These are phyloP conservation scores for Busseola fusca DNA, from an alignment of 2,888 invertebrate species.

Conservation along the genomic window DNA sequence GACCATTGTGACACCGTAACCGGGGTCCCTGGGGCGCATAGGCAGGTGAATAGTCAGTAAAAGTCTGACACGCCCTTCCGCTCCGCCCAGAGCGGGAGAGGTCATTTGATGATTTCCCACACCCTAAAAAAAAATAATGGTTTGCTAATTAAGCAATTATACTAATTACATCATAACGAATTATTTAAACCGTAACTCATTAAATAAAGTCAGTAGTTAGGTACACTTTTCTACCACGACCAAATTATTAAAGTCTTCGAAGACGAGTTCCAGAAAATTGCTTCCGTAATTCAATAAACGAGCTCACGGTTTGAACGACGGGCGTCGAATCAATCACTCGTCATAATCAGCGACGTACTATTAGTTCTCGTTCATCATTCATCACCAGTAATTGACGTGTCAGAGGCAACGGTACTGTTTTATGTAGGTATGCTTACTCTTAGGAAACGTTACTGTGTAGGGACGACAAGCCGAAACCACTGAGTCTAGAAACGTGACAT, in stretches of 20 bases:
- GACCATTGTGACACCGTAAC: no score
- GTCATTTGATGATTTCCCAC: no score
- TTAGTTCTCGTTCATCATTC: conserved; percentile 52
- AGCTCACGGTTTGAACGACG: conserved; percentile 24
- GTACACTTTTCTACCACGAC: not conserved
- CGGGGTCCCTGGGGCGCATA: no score
- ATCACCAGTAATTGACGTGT: conserved; percentile 60
- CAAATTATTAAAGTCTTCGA: not conserved
- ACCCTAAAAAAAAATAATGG: no score
- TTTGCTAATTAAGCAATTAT: not conserved
- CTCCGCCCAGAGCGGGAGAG: no score
- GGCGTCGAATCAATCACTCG: conserved; percentile 54
- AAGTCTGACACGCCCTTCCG: no score
- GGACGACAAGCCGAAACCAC: no score
- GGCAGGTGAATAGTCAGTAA: no score
- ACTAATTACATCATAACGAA: no score
- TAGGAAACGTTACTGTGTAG: not conserved
- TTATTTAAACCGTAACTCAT: not conserved
- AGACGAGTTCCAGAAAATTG: conserved; percentile 36
- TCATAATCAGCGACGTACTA: conserved; percentile 58
- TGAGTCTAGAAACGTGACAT: no score
- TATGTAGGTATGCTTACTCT: not conserved
- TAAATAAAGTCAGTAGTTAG: not conserved
- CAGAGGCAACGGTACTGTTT: conserved; percentile 40
- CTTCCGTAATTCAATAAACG: conserved; percentile 26